Conservation (phyloP, 2,888 invertebrate genomes). For the Scaptodrosophila latifasciaeformis region DNA sequence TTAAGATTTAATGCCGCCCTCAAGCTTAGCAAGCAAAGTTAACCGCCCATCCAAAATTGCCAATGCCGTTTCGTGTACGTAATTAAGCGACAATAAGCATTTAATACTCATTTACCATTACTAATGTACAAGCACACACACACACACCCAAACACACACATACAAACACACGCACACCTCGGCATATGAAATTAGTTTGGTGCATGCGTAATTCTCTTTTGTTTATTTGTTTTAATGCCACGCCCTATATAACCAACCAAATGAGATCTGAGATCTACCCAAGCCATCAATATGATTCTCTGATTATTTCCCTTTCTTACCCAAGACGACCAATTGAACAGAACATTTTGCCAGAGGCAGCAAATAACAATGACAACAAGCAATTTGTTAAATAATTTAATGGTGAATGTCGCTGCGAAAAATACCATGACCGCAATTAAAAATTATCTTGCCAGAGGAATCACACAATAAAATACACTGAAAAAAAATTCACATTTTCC, state of each 20-base stretch:
- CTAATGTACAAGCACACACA: constrained; percentile 18
- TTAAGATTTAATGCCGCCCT: constrained; percentile 62
- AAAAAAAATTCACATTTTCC: too few species aligned
- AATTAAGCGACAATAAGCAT: constrained; percentile 70
- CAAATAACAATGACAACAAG: constrained; percentile 4
- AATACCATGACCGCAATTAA: constrained; percentile 42
- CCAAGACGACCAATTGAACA: constrained; percentile 31
- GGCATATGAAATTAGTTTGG: constrained; percentile 45
- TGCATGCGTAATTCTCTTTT: neutral
- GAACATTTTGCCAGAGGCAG: constrained; percentile 26
- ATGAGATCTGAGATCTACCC: too few species aligned
- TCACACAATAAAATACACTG: constrained; percentile 52
- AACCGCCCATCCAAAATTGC: constrained; percentile 11
- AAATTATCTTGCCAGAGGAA: constrained; percentile 51
- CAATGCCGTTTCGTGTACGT: constrained; percentile 41
- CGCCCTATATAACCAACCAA: constrained; percentile 37
- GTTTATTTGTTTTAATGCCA: constrained; percentile 41
- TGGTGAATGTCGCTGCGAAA: constrained; percentile 32
- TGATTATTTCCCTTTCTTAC: too few species aligned
- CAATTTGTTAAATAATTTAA: constrained; percentile 63
- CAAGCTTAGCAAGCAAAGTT: constrained; percentile 24
- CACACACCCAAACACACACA: constrained; percentile 5
- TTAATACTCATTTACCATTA: constrained; percentile 62
- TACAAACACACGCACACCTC: constrained; percentile 3
- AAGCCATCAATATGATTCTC: neutral